These are phyloP conservation scores for Cardinalis cardinalis DNA, from an alignment of 2,113 vertebrate species.

Conservation along the genomic window DNA sequence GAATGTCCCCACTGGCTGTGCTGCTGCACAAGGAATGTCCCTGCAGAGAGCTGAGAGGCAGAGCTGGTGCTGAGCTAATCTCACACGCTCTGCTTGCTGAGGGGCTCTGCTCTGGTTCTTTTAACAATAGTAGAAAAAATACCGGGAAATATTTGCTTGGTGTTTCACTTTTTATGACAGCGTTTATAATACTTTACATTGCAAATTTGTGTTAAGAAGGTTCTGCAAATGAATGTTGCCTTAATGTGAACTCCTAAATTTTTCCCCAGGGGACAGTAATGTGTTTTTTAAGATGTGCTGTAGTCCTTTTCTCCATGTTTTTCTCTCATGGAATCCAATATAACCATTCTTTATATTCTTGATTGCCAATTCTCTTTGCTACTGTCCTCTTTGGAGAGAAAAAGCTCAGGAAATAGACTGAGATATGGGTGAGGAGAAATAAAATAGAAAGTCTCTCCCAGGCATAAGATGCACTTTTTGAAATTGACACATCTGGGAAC, in stretches of 20 bases:
- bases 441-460: not conserved
- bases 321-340: not conserved
- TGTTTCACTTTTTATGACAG: not conserved
- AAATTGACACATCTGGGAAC: not conserved
- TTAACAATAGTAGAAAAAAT: not conserved
- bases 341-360: not conserved
- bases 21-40: accelerated
- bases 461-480: not conserved
- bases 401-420: not conserved
- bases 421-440: not conserved
- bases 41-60: not conserved
- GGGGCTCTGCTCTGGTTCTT: not conserved
- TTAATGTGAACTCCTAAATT: not conserved
- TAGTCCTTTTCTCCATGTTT: not conserved
- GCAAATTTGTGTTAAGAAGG: not conserved
- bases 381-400: not conserved
- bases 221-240: not conserved
- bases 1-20: not conserved
- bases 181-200: not conserved
- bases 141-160: not conserved
- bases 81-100: not conserved
- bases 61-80: not conserved
- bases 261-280: not conserved
- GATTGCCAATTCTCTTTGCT: not conserved
- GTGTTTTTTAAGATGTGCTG: not conserved